Evolutionary conservation across 2,888 invertebrate species (phyloP).

Genomic region (Drosophila peninsularis): DNA sequence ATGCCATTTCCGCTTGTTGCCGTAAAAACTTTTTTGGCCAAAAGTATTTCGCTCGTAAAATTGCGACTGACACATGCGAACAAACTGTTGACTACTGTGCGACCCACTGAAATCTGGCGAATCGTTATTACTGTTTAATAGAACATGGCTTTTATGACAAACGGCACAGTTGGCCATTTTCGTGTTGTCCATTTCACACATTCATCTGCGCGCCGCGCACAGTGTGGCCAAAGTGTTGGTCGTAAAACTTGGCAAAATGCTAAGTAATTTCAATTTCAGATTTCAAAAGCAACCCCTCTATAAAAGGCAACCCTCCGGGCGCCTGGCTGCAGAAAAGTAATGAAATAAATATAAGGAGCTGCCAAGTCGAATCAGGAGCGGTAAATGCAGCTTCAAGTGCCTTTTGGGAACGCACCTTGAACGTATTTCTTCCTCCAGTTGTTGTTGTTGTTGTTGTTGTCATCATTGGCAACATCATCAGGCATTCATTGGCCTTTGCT

Average conservation of each 20-base stretch:
- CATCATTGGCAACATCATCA: slow-evolving; percentile 55
- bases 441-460: slow-evolving; percentile 6
- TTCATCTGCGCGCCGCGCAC: slow-evolving; percentile 17
- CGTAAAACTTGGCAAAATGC: slow-evolving; percentile 69
- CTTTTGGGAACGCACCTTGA: slow-evolving; percentile 11
- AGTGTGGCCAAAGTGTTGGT: slow-evolving; percentile 26
- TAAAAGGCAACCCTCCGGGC: slow-evolving; percentile 21
- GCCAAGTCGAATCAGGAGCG: slow-evolving; percentile 50
- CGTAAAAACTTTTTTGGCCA: slow-evolving; percentile 74
- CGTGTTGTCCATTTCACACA: slow-evolving; percentile 51
- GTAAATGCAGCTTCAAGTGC: slow-evolving; percentile 62
- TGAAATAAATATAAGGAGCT: slow-evolving; percentile 34
- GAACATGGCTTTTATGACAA: slow-evolving; percentile 69
- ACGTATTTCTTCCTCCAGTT: neutral
- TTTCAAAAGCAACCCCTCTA: slow-evolving; percentile 64
- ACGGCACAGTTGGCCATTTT: slow-evolving; percentile 33
- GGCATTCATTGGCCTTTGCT: slow-evolving; percentile 62
- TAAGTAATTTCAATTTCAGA: slow-evolving; percentile 81
- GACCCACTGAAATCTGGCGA: slow-evolving; percentile 31
- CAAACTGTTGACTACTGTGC: slow-evolving; percentile 79
- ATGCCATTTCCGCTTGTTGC: slow-evolving; percentile 81
- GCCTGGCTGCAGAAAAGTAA: slow-evolving; percentile 29
- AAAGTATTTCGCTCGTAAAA: slow-evolving; percentile 78
- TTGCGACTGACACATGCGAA: slow-evolving; percentile 79
- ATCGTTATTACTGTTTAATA: slow-evolving; percentile 75